phyloP scores from a whole-genome alignment of 2,797 vertebrate genomes.

The Micromesistius poutassou region DNA sequence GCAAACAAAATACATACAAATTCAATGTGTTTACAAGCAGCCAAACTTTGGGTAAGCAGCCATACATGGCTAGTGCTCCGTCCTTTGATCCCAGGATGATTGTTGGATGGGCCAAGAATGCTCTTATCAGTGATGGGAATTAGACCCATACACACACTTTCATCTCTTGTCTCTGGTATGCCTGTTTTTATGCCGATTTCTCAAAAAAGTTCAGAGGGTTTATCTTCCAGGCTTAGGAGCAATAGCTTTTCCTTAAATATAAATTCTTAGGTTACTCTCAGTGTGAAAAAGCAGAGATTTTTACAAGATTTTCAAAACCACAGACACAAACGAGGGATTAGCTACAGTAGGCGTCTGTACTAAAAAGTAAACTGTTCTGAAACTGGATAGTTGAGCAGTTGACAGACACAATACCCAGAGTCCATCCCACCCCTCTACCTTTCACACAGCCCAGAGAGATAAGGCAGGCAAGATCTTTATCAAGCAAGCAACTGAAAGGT shows the following conservation, averaged over 20 bases:
- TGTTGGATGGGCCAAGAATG: background rate
- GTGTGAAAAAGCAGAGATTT: background rate
- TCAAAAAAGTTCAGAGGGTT: background rate
- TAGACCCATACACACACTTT: background rate
- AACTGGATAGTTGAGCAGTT: constrained; percentile 36
- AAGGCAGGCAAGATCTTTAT: constrained; percentile 25
- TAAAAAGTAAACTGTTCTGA: constrained; percentile 22
- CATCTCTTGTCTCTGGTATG: background rate
- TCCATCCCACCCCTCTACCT: background rate
- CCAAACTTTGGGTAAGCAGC: background rate
- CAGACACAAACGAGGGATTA: constrained; percentile 12
- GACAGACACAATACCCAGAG: constrained; percentile 14
- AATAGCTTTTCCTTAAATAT: too few relatives aligned
- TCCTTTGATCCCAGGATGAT: background rate
- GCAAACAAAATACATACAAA: background rate
- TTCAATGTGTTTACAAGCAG: background rate
- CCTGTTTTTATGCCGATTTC: background rate
- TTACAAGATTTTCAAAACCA: background rate
- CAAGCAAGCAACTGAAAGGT: background rate
- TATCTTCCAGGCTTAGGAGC: background rate
- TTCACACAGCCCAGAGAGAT: constrained; percentile 11
- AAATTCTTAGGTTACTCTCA: background rate
- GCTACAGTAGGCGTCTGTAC: constrained; percentile 18
- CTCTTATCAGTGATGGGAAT: background rate
- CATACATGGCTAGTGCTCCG: background rate